These are phyloP conservation scores for Zaprionus nigranus DNA, from an alignment of 1,140 invertebrate genomes.

Conservation along the genomic window DNA sequence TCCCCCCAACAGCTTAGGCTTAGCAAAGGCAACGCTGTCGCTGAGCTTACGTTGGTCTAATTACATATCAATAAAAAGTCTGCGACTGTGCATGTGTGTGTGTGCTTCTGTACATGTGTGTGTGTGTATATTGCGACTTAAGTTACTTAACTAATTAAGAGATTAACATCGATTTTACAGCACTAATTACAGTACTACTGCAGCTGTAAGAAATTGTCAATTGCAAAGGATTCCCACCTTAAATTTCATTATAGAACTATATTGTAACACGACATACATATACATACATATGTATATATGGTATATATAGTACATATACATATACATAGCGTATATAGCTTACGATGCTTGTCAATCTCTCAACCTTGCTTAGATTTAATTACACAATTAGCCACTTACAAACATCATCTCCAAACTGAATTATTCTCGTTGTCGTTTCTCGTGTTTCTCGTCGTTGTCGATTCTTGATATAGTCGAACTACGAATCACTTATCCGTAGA, in stretches of 20 bases:
- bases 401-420: conserved; percentile 9
- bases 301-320: too few species aligned
- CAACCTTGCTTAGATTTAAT: conserved; percentile 2
- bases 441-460: neutral
- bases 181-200: neutral
- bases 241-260: too few species aligned
- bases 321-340: neutral
- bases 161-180: conserved; percentile 5
- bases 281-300: too few species aligned
- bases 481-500: conserved; percentile 30
- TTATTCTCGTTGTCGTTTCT: conserved; percentile 7
- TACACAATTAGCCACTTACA: conserved; percentile 15
- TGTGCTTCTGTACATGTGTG: neutral
- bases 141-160: conserved; percentile 7
- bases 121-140: neutral
- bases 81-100: neutral
- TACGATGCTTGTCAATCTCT: too few species aligned
- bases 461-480: conserved; percentile 17
- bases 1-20: neutral
- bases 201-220: conserved; percentile 3
- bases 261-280: too few species aligned
- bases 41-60: conserved; percentile 10
- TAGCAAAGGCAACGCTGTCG: neutral
- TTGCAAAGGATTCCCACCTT: neutral
- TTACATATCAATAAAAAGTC: conserved; percentile 25